These are phyloP conservation scores for rat (Rattus norvegicus) DNA, from an alignment of 2,113 vertebrate species.

Conservation along the genomic window DNA sequence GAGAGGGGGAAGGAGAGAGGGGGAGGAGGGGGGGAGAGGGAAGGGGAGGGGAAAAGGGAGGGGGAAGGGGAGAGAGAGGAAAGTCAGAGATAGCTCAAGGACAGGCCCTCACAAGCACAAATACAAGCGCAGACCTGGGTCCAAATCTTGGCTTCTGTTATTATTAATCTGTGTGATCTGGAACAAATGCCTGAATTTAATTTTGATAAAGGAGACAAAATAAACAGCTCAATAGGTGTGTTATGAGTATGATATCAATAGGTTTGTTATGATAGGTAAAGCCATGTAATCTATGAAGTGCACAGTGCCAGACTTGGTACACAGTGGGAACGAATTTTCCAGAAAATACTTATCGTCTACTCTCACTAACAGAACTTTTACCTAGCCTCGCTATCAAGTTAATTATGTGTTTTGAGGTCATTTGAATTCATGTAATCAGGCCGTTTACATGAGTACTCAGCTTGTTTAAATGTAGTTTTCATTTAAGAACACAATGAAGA, in stretches of 20 bases:
- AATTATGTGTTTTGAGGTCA: too few species aligned
- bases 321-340: not conserved
- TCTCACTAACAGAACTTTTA: not conserved
- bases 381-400: not conserved
- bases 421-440: not conserved
- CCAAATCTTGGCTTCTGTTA: conserved; percentile 23
- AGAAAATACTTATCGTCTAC: not conserved
- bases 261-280: not conserved
- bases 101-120: not conserved
- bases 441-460: not conserved
- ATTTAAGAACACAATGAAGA: too few species aligned
- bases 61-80: too few species aligned
- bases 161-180: not conserved
- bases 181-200: conserved; percentile 28
- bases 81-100: not conserved
- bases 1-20: too few species aligned
- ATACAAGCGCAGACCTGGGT: not conserved
- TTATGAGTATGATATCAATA: not conserved
- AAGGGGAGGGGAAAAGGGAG: too few species aligned
- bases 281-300: not conserved
- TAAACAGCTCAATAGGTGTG: not conserved
- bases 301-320: not conserved
- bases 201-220: conserved; percentile 47
- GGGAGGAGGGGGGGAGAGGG: too few species aligned
- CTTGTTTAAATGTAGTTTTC: not conserved